Evolutionary conservation across 2,888 invertebrate genomes (phyloP), one percentile per base, ranked within the genome.

Genomic region (Sphaerolaimus hirsutus): DNA sequence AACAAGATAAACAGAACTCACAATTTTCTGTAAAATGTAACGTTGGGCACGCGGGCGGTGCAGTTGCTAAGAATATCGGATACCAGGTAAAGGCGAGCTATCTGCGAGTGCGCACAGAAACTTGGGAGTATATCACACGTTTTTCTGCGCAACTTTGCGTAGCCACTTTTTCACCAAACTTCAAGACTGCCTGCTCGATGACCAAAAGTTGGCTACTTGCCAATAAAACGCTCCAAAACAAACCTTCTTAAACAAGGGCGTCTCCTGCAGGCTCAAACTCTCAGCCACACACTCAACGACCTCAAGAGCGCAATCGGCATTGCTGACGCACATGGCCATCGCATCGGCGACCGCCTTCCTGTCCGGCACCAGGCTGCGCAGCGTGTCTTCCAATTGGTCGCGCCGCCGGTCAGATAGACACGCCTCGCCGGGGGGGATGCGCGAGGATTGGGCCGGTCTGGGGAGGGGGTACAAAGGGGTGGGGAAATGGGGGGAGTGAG

Each of bases 271-370:
- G 7, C 78, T 74, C 41, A 97, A 71, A 19, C 56, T 53, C 25
- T 63, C 59, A 41, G 51, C 53, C 48, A 97, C 75, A 65, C 86
- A 87, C 54, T 81, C 81, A 43, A 82, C 79, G 51, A 99, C 79
- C 71, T 97, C 93, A 61, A 81, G 83, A 2, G 91, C 89, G 26
- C 87, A 84, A 66, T 91, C 91, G 23, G 89, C 86, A 68, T 97
- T 91, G 64, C 93, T 89, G 51, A 99, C 79, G 66, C 93, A 97
- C 75, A 89, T 99, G 45, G 93, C 80, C 97, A 99, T 99, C 19
- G 80, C 81, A 63, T 87, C 89, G 7, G 80, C 89, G 49, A 97
- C 76, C 65, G 77, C 77, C 49, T 71, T 66, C 14, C 42, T 74
- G 58, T 81, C 78, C 1, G 83, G 81, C 0, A 77, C 76, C 59